phyloP scores from a whole-genome alignment of 2,888 invertebrate genomes.

The Drosophila algonquin region DNA sequence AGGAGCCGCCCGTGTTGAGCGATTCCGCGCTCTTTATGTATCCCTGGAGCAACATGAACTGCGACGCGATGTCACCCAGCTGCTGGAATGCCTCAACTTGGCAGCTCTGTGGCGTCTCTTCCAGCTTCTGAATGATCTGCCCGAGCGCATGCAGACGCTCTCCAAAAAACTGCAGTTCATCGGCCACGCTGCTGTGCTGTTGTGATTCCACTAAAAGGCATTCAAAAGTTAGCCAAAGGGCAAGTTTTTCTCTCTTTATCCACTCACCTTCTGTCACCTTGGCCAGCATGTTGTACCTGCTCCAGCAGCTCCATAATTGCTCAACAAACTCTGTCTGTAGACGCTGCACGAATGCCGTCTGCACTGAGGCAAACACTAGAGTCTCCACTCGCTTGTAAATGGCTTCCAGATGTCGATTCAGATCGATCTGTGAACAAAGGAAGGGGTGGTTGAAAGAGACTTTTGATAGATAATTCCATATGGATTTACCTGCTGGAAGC shows the following conservation, averaged over 20 bases:
- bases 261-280: constrained; percentile 68
- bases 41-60: constrained; percentile 62
- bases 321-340: constrained; percentile 30
- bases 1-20: constrained; percentile 93
- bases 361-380: constrained; percentile 68
- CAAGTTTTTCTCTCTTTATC: fast-evolving
- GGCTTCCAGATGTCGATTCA: constrained; percentile 88
- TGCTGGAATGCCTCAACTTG: constrained; percentile 31
- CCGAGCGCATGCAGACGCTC: constrained; percentile 71
- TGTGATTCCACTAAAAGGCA: constrained; percentile 58
- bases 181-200: constrained; percentile 61
- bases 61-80: constrained; percentile 36
- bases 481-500: constrained; percentile 94
- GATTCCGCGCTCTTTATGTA: constrained; percentile 85
- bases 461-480: too few species aligned
- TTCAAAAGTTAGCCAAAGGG: not conserved
- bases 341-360: constrained; percentile 57
- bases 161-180: constrained; percentile 79
- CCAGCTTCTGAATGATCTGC: constrained; percentile 63
- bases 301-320: constrained; percentile 75
- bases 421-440: constrained; percentile 75
- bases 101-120: constrained; percentile 44
- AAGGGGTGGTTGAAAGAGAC: too few species aligned
- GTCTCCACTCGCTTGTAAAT: constrained; percentile 84
- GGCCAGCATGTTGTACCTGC: constrained; percentile 70